Evolutionary conservation across 2,888 invertebrate genomes (phyloP).

Genomic region (Candidula unifasciata): DNA sequence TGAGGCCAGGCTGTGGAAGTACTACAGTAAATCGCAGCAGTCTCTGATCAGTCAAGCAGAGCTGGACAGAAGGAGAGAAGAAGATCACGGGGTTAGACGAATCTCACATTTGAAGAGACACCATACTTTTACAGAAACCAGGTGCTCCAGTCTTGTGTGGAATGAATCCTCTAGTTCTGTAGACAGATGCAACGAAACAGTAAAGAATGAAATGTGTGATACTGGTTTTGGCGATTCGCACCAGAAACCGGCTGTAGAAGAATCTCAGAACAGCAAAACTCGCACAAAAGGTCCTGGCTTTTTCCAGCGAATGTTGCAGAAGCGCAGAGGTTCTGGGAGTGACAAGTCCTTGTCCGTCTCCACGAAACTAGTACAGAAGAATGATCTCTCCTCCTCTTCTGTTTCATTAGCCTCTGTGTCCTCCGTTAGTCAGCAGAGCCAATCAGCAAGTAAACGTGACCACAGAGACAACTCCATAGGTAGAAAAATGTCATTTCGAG

Average conservation of each 20-base stretch:
- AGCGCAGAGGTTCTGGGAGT: constrained; percentile 60
- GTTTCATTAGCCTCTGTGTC: constrained; percentile 26
- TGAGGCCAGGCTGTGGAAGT: constrained; percentile 54
- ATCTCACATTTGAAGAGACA: constrained; percentile 39
- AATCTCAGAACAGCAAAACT: constrained; percentile 11
- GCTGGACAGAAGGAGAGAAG: constrained; percentile 24
- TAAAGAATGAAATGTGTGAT: constrained; percentile 25
- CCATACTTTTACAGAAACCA: constrained; percentile 50
- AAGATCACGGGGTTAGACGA: constrained; percentile 30
- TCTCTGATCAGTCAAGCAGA: constrained; percentile 49
- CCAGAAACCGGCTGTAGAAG: neutral
- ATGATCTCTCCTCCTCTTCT: constrained; percentile 33
- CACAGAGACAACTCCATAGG: constrained; percentile 39
- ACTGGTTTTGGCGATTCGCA: constrained; percentile 18
- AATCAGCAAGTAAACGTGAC: constrained; percentile 15
- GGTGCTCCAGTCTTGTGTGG: constrained; percentile 17
- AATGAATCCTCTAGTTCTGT: neutral
- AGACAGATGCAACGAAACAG: neutral
- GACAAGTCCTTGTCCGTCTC: constrained; percentile 28
- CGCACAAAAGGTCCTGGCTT: constrained; percentile 62
- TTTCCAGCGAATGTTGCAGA: constrained; percentile 66
- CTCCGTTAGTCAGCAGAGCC: neutral
- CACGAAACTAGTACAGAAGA: neutral
- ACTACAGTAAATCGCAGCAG: constrained; percentile 50
- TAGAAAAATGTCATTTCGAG: constrained; percentile 55